Conservation (phyloP, 23 tunicate genomes). For the Phallusia fumigata region DNA sequence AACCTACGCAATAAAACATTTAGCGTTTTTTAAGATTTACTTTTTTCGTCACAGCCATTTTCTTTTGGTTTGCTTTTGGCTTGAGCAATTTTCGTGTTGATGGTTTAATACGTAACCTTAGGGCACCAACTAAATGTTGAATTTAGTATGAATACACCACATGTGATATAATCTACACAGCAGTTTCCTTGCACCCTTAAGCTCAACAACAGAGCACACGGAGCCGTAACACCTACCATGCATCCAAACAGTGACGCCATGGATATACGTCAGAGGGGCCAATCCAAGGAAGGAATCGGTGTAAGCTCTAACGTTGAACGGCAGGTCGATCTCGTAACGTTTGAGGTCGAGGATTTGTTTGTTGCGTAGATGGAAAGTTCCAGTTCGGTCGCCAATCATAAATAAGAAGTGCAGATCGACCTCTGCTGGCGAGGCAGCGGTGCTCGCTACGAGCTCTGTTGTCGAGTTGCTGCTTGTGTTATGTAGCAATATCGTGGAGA, state of each 20-base stretch:
- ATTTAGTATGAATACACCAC: no score
- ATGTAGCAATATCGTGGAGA: constrained; percentile 19
- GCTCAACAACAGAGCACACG: no score
- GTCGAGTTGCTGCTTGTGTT: constrained; percentile 24
- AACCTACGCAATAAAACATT: no score
- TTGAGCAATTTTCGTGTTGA: no score
- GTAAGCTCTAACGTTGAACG: constrained; percentile 26
- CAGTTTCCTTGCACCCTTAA: no score
- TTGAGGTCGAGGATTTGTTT: constrained; percentile 22
- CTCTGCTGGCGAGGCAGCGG: not conserved
- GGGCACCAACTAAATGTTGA: no score
- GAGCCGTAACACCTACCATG: not conserved
- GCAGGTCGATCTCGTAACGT: constrained; percentile 25
- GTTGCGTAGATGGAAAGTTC: constrained; percentile 19
- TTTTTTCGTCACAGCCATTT: no score
- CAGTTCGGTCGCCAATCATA: constrained; percentile 34
- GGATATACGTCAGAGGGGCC: constrained; percentile 23
- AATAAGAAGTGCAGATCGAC: constrained; percentile 8
- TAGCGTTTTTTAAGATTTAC: no score
- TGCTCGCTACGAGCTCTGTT: constrained; percentile 10
- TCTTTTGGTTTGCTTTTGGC: no score
- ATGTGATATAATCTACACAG: no score
- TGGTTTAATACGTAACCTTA: no score
- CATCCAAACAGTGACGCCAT: constrained; percentile 39
- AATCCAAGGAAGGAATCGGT: constrained; percentile 16